These are phyloP conservation scores for Venustaconcha ellipsiformis DNA, from an alignment of 1,140 invertebrate species.

Conservation along the genomic window DNA sequence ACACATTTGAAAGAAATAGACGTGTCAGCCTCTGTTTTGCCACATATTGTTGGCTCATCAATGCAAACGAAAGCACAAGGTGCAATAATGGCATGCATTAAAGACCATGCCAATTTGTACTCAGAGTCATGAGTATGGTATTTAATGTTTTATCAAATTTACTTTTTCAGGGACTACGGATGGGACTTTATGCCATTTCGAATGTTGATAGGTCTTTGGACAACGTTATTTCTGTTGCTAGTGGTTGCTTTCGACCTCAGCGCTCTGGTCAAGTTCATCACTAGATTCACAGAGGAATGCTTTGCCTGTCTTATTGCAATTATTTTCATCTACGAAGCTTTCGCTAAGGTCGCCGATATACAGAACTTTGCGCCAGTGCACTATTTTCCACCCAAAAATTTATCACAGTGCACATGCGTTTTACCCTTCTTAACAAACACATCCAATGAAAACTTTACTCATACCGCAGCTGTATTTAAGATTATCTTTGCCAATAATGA, in stretches of 20 bases:
- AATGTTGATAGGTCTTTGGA: constrained; percentile 96
- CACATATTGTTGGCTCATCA: too few species aligned
- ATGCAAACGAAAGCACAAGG: too few species aligned
- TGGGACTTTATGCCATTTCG: constrained; percentile 96
- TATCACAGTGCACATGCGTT: constrained; percentile 47
- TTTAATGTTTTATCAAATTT: not conserved
- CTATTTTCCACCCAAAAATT: constrained; percentile 26
- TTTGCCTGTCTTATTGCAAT: constrained; percentile 98
- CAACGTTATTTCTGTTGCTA: constrained; percentile 86
- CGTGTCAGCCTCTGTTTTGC: too few species aligned
- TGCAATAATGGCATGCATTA: too few species aligned
- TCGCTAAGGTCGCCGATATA: constrained; percentile 69
- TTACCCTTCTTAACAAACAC: too few species aligned
- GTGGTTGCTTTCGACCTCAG: constrained; percentile 96
- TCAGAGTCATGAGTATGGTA: too few species aligned
- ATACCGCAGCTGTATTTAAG: too few species aligned
- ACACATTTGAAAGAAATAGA: too few species aligned
- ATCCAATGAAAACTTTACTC: too few species aligned
- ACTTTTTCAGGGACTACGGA: constrained; percentile 72
- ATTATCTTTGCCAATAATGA: too few species aligned
- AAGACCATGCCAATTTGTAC: too few species aligned
- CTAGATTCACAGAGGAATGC: constrained; percentile 99
- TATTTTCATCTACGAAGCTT: constrained; percentile 98
- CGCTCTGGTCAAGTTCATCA: constrained; percentile 98
- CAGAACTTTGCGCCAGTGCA: constrained; percentile 45